Conservation (phyloP, 2,888 invertebrate genomes). For the Chromoteleia sp. region DNA sequence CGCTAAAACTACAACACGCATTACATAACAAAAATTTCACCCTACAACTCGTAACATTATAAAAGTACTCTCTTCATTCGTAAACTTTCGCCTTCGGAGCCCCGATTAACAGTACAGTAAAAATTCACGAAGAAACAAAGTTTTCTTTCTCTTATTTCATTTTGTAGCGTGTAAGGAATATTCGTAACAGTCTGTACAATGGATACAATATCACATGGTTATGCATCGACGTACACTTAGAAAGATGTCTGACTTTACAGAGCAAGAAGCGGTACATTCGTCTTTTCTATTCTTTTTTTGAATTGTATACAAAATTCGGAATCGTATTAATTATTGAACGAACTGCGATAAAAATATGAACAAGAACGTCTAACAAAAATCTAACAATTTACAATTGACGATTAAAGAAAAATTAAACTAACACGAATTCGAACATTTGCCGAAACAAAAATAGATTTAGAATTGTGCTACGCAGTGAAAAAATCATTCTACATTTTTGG, state of each 20-base stretch:
- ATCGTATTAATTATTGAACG: too few species aligned
- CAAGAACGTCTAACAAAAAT: too few species aligned
- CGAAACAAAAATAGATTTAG: background rate
- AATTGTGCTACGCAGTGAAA: background rate
- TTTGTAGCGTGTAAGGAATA: conserved; percentile 69
- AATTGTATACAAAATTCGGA: background rate
- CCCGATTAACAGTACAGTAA: conserved; percentile 65
- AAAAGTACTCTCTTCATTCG: conserved; percentile 50
- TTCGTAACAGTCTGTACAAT: conserved; percentile 74
- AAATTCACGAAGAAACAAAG: conserved; percentile 71
- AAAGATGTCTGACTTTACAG: conserved; percentile 33
- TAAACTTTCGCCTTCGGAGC: conserved; percentile 32
- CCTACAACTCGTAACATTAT: conserved; percentile 41
- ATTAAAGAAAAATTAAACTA: too few species aligned
- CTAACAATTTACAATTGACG: too few species aligned
- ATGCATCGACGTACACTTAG: conserved; percentile 37
- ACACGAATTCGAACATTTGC: background rate
- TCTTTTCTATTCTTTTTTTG: background rate
- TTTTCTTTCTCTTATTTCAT: conserved; percentile 16
- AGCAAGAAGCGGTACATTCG: conserved; percentile 13
- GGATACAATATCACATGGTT: conserved; percentile 73
- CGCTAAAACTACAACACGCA: conserved; percentile 19
- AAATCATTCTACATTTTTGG: conserved; percentile 10
- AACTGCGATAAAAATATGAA: too few species aligned
- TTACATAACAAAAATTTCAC: conserved; percentile 15